phyloP scores from a whole-genome alignment of 2,888 invertebrate species.

The Eretmocerus hayati region DNA sequence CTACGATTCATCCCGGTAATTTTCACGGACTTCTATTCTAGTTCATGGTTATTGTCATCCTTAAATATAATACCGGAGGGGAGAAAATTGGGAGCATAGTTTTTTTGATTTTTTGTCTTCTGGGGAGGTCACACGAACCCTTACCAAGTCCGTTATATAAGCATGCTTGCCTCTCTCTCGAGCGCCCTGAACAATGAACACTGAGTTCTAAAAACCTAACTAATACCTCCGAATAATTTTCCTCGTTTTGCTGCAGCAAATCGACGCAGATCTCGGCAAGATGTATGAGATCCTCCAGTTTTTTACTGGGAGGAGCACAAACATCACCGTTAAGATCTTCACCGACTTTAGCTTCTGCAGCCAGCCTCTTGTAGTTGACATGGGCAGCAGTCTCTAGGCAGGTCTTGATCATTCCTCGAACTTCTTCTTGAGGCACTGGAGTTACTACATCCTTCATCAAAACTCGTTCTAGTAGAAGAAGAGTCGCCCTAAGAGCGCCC shows the following conservation, averaged over 20 bases:
- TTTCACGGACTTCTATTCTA: too few relatives aligned
- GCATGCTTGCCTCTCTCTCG: constrained; percentile 31
- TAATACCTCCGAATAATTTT: constrained; percentile 97
- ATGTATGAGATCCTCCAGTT: constrained; percentile 93
- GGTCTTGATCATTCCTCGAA: constrained; percentile 90
- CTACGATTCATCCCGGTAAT: too few relatives aligned
- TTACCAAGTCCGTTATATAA: constrained; percentile 32
- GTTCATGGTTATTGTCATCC: too few relatives aligned
- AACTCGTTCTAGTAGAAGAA: constrained; percentile 92
- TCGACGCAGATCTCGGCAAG: constrained; percentile 98
- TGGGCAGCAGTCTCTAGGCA: constrained; percentile 96
- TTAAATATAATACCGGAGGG: too few relatives aligned
- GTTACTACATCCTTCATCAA: constrained; percentile 99
- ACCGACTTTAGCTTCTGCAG: constrained; percentile 96
- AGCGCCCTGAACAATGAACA: constrained; percentile 38
- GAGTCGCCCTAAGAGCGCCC: constrained; percentile 92
- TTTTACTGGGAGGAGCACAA: constrained; percentile 77
- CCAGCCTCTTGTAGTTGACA: constrained; percentile 92
- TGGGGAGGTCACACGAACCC: constrained; percentile 37
- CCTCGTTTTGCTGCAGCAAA: constrained; percentile 97
- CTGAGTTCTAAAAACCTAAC: constrained; percentile 45
- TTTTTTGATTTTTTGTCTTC: constrained; percentile 38
- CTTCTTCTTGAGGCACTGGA: constrained; percentile 93
- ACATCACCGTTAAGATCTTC: constrained; percentile 71
- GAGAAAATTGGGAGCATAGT: too few relatives aligned